Evolutionary conservation across 2,888 invertebrate genomes (phyloP).

Genomic region (Rotaria sp.): DNA sequence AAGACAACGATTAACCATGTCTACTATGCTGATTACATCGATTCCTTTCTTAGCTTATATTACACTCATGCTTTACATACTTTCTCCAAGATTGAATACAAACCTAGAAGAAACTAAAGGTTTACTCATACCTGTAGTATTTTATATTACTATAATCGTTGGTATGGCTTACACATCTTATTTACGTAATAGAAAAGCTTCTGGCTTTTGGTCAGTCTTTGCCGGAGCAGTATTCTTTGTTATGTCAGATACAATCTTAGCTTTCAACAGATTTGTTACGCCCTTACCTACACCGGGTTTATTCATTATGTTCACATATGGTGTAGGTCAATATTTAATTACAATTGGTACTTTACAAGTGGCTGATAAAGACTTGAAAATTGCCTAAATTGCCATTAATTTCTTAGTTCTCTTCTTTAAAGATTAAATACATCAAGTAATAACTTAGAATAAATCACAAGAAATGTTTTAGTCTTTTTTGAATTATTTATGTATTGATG

Average conservation of each 20-base stretch:
- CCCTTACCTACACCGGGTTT: not conserved
- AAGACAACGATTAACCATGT: not conserved
- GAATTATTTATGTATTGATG: too few relatives aligned
- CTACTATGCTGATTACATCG: not conserved
- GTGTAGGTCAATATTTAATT: constrained; percentile 3
- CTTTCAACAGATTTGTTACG: not conserved
- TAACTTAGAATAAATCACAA: too few relatives aligned
- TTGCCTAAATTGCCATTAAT: not conserved
- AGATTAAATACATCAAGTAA: too few relatives aligned
- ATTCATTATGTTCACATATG: not conserved
- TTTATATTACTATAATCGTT: not conserved
- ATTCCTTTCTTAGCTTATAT: not conserved
- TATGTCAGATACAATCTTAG: not conserved
- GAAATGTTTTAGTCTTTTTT: too few relatives aligned
- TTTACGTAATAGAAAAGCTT: not conserved
- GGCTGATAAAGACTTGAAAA: not conserved
- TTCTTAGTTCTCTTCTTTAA: too few relatives aligned
- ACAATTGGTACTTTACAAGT: not conserved
- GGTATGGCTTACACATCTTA: not conserved
- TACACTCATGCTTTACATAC: not conserved
- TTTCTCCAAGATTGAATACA: not conserved
- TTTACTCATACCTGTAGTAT: not conserved
- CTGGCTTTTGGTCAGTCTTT: not conserved
- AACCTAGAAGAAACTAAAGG: not conserved
- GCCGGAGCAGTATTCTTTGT: not conserved